Percentiles rank a stretch among this genome's conserved stretches.
These are phyloP conservation scores for Peromyscus maniculatus DNA, from an alignment of 2,113 vertebrate genomes.

Conservation along the genomic window DNA sequence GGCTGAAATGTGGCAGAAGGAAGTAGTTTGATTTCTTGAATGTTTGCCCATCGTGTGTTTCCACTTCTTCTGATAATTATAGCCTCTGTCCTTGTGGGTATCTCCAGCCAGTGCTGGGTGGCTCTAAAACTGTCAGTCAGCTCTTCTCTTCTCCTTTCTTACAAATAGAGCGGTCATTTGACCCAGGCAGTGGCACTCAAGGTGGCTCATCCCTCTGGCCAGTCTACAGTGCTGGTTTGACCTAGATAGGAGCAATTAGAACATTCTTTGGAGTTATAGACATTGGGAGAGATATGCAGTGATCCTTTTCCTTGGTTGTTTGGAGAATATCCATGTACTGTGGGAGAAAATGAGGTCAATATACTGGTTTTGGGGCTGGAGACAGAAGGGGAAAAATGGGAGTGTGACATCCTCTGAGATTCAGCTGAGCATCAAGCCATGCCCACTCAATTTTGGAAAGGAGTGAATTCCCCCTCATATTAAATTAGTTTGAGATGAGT, in stretches of 20 bases:
- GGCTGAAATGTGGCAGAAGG: neutral
- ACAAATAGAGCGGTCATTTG: neutral
- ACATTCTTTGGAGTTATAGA: neutral
- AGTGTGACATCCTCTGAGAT: neutral
- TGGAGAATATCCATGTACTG: neutral
- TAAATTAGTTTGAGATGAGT: conserved; percentile 36
- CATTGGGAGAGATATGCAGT: neutral
- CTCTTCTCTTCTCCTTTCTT: neutral
- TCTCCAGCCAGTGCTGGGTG: neutral
- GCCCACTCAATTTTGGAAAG: neutral
- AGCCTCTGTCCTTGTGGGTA: neutral
- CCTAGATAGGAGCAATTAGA: neutral
- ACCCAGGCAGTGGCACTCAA: neutral
- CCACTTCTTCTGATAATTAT: neutral
- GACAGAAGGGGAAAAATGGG: neutral
- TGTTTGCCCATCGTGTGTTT: neutral
- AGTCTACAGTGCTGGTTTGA: neutral
- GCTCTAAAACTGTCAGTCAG: neutral
- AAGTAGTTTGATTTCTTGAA: neutral
- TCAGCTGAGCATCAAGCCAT: neutral
- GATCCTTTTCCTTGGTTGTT: neutral
- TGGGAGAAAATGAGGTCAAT: conserved; percentile 30
- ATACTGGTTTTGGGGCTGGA: neutral
- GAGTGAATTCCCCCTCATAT: neutral
- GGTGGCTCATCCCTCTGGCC: neutral